Conservation (phyloP, 2,797 vertebrate genomes). For the Chelidonichthys spinosus region DNA sequence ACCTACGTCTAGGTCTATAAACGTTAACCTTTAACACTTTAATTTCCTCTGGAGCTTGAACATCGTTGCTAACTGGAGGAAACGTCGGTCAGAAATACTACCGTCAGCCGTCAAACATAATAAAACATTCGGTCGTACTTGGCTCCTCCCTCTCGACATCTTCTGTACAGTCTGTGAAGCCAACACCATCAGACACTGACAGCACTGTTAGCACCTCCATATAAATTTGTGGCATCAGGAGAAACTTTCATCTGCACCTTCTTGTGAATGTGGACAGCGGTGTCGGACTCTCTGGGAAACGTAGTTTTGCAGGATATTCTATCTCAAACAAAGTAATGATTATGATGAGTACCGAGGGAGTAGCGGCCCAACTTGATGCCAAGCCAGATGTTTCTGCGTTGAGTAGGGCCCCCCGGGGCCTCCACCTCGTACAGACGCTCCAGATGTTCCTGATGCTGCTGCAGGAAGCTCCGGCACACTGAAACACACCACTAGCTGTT, state of each 20-base stretch:
- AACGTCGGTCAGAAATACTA: too few species aligned
- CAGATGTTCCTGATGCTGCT: slow-evolving; percentile 76
- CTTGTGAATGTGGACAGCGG: background rate
- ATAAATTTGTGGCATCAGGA: background rate
- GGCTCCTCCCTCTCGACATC: too few species aligned
- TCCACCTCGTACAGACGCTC: slow-evolving; percentile 92
- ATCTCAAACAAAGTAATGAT: background rate
- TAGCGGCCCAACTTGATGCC: slow-evolving; percentile 82
- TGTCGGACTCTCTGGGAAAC: background rate
- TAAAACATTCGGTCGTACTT: too few species aligned
- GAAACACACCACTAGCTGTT: slow-evolving; percentile 31
- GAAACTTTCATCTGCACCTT: background rate
- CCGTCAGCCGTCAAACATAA: too few species aligned
- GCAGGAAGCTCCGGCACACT: slow-evolving; percentile 91
- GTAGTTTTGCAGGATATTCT: background rate
- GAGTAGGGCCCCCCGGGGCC: slow-evolving; percentile 89
- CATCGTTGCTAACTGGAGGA: too few species aligned
- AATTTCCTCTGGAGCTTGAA: too few species aligned
- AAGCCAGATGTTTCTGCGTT: slow-evolving; percentile 91
- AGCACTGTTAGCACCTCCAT: background rate
- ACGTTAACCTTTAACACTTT: too few species aligned
- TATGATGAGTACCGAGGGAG: slow-evolving; percentile 48
- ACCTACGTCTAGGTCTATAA: too few species aligned
- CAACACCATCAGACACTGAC: too few species aligned
- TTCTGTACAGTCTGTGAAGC: too few species aligned